Evolutionary conservation across 1,140 invertebrate species (phyloP), one percentile per base, ranked within the genome.

Genomic region (Anadara kagoshimensis): DNA sequence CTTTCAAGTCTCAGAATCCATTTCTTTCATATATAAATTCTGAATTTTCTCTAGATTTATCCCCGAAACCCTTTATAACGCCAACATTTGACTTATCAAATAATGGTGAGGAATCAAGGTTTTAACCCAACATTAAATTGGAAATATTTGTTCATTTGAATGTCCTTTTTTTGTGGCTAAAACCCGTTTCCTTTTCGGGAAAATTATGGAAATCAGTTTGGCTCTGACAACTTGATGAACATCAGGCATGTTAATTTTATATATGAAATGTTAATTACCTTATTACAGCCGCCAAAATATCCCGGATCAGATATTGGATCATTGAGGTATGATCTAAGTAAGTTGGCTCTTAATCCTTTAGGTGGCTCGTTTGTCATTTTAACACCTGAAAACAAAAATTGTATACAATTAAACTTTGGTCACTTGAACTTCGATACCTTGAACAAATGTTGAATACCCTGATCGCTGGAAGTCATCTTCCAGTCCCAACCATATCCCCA

Each of bases 321-420:
- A 84, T 89, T 90, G 20, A 89, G 82, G 81, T 86, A 90, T 22
- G 89, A 90, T 67, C 89, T 73, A 56, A 90, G 73, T 7, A 90
- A 79, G 62, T 89, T 89, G 20, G 87, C 82, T 68, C 86, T 73
- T 44, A 89, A 73, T 61, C 89, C 89, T 73, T 90, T 90, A 3
- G 89, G 89, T n/a, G 89, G 89, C 71, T 90, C 89, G 83, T 90
- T 90, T 44, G 89, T 90, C 88, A 90, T 90, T 74, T 90, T 90
- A 0, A 90, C 87, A 75, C 87, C 89, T 90, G 49, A n/a, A 51
- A 64, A 66, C 43, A 74, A 69, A 44, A 67, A 53, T 54, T 14
- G 10, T n/a, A n/a, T n/a, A n/a, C n/a, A n/a, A n/a, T n/a, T n/a
- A n/a, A n/a, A n/a, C n/a, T 11, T 16, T 54, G 10, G 43, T 22